Conservation (phyloP, 2,113 vertebrate species). For the Dasyprocta punctata region DNA sequence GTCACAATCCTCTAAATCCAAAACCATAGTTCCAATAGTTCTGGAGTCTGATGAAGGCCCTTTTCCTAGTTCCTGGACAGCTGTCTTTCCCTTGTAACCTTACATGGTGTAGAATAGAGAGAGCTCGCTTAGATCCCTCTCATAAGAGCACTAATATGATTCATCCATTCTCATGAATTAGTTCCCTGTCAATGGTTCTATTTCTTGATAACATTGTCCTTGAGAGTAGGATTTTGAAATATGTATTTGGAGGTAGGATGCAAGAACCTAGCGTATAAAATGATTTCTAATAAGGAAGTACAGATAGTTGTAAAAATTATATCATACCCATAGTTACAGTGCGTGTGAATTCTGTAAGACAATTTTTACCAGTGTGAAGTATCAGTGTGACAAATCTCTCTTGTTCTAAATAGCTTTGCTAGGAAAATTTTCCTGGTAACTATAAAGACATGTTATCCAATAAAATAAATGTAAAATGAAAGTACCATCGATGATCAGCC, state of each 20-base stretch:
- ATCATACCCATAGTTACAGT: background rate
- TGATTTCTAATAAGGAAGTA: background rate
- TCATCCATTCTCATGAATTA: background rate
- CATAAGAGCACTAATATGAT: background rate
- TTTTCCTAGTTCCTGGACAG: background rate
- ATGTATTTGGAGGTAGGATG: background rate
- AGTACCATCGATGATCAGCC: fast-evolving
- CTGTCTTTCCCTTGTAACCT: background rate
- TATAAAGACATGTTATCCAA: background rate
- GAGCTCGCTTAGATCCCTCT: background rate
- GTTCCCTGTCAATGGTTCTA: background rate
- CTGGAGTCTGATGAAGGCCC: background rate
- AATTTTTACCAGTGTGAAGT: background rate
- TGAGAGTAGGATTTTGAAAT: background rate
- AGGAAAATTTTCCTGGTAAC: background rate
- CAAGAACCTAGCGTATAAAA: background rate
- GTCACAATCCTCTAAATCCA: background rate
- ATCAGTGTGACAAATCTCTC: background rate
- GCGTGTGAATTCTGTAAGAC: background rate
- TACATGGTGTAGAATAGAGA: background rate
- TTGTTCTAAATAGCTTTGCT: background rate
- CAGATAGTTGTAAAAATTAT: background rate
- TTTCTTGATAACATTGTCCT: background rate
- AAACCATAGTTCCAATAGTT: background rate
- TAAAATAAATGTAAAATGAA: background rate